phyloP scores from a whole-genome alignment of 2,113 vertebrate genomes.

The Syrrhaptes paradoxus region DNA sequence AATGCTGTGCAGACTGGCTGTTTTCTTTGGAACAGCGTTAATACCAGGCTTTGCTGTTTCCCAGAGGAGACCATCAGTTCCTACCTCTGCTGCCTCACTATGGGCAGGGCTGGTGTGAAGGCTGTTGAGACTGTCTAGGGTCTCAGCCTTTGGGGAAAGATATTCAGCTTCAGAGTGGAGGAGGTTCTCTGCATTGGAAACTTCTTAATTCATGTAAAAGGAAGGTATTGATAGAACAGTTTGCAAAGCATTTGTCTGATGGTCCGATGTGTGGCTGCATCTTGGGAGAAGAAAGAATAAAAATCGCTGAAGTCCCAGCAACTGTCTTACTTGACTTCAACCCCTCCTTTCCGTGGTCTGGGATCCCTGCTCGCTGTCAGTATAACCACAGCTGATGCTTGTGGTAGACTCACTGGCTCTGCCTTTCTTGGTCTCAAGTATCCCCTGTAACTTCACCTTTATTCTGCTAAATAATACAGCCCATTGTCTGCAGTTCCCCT shows the following conservation, averaged over 20 bases:
- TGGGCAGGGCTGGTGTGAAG: background rate
- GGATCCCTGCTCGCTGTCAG: background rate
- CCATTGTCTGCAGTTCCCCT: slow-evolving; percentile 81
- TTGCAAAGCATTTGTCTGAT: background rate
- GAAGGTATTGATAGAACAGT: background rate
- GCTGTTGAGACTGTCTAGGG: background rate
- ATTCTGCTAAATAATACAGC: slow-evolving; percentile 81
- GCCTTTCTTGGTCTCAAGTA: slow-evolving; percentile 73
- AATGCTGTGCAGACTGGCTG: background rate
- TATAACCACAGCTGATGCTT: background rate
- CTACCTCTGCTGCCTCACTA: background rate
- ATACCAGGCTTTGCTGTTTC: background rate
- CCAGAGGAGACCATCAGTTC: background rate
- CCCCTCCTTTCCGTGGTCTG: background rate
- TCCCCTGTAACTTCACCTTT: slow-evolving; percentile 84
- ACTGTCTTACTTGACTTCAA: background rate
- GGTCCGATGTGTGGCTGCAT: background rate
- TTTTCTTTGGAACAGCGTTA: background rate
- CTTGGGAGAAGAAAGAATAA: background rate
- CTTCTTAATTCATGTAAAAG: background rate
- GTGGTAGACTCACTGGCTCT: slow-evolving; percentile 75
- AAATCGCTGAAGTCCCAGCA: background rate
- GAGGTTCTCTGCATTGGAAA: background rate
- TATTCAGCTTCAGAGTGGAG: background rate
- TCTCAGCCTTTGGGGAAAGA: background rate